phyloP scores from a whole-genome alignment of 2,797 vertebrate species.

The Muscicapa comitata region DNA sequence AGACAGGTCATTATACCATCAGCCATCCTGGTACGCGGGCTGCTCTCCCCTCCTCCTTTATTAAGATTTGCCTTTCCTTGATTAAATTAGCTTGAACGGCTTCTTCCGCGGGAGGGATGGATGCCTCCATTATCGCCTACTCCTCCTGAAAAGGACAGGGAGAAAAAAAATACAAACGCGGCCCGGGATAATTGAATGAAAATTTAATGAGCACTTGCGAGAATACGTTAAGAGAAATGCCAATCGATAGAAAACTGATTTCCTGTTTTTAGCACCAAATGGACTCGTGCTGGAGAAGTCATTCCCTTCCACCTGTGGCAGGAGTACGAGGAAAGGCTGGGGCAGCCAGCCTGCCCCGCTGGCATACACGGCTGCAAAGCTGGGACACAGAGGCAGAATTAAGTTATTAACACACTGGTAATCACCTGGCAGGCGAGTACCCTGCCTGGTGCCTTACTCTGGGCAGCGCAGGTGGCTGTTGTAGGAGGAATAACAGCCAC shows the following conservation, averaged over 20 bases:
- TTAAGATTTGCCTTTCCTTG: conserved; percentile 13
- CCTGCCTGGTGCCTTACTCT: not conserved
- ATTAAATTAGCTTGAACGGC: conserved; percentile 10
- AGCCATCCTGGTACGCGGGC: not conserved
- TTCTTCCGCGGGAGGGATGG: not conserved
- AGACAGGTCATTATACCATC: conserved; percentile 24
- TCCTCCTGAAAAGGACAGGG: not conserved
- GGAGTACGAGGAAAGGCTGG: not conserved
- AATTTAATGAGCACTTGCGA: conserved; percentile 66
- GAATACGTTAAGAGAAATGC: conserved; percentile 41
- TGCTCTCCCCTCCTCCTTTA: conserved; percentile 4
- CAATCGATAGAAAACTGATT: conserved; percentile 58
- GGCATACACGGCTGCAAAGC: fast-evolving
- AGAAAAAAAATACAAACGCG: fast-evolving
- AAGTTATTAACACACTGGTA: not conserved
- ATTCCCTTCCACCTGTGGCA: not conserved
- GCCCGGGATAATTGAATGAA: conserved; percentile 49
- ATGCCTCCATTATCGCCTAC: not conserved
- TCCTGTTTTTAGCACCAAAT: conserved; percentile 46
- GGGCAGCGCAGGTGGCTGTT: fast-evolving
- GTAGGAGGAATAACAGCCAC: not conserved
- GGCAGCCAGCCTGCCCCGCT: not conserved
- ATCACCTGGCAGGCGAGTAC: not conserved
- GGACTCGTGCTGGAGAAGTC: not conserved
- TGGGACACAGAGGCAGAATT: not conserved